These are phyloP conservation scores for Drosophila mimetica DNA, from an alignment of 2,888 invertebrate species.

Conservation along the genomic window DNA sequence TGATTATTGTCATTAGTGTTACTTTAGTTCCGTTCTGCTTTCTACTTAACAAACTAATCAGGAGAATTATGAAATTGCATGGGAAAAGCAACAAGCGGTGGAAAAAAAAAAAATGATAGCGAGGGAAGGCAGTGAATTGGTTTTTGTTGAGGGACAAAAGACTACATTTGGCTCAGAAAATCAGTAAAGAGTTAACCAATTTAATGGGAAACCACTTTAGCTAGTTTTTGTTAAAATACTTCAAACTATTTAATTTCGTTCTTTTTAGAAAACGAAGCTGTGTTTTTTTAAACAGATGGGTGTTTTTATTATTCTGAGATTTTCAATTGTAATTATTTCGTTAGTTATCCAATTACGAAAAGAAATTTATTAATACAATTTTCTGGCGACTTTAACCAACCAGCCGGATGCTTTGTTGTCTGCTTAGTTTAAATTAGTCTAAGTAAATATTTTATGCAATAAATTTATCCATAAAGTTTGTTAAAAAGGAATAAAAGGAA, in stretches of 20 bases:
- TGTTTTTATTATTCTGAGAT: too few relatives aligned
- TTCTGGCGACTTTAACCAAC: too few relatives aligned
- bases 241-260: too few relatives aligned
- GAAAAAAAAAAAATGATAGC: not conserved
- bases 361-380: too few relatives aligned
- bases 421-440: too few relatives aligned
- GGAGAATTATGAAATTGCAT: constrained; percentile 46
- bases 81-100: not conserved
- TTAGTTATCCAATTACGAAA: too few relatives aligned
- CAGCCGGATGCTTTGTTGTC: too few relatives aligned
- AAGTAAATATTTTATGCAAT: not conserved
- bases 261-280: not conserved
- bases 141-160: constrained; percentile 1
- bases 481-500: not conserved
- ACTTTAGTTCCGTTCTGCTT: constrained; percentile 56
- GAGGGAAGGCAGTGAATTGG: not conserved
- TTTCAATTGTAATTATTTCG: too few relatives aligned
- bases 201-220: not conserved
- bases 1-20: constrained; percentile 39
- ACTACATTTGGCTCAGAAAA: not conserved
- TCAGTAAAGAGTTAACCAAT: not conserved
- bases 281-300: not conserved
- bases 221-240: too few relatives aligned
- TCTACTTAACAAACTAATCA: constrained; percentile 43
- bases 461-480: not conserved